Base-by-base conservation (phyloP, 1,140 invertebrate species). In the Euborellia annulipes region DNA sequence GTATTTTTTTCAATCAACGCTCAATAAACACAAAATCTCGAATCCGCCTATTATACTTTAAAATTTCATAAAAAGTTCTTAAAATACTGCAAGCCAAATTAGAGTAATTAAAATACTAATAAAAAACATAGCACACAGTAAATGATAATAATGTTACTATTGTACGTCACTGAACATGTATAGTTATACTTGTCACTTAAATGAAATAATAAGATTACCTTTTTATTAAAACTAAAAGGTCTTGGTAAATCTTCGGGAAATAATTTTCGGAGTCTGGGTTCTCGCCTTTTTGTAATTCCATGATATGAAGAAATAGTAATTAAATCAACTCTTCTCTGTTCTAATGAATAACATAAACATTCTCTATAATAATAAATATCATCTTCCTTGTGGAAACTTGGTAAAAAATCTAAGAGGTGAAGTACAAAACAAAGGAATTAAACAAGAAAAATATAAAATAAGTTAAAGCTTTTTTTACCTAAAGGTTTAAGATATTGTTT, bases 301-400 rank as follows among this genome's bases (percentile, higher is more conserved):
- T 87, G 78, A 59, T 78, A 76, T 2, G 85, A 89, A 18, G 82
- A 78, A 59, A 96, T 82, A 17, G 90, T 95, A 38, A 96, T 56
- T 36, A 95, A 59, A 66, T 95, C 89, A 14, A 95, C 69, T 51
- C 79, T 67, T 52, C 88, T 67, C 48, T 78, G 78, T 70, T 94
- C 88, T 50, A 90, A 63, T 4, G 85, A 82, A 59, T 80, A 72
- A 53, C 82, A 83, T 14, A 88, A 70, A 54, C 81, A 75, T 66
- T 93, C 89, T 54, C 85, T 67, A 48, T 79, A 76, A 63, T 89
- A 94, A 66, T 93, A 92, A 52, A 93, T 78, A 49, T 79, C 76
- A 55, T 85, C 76, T 8, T 60, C 41, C 49, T 51, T 52, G 43
- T 55, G 52, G 57, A 32, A 60, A 56, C 18, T 67, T 71, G 19